Evolutionary conservation across 2,113 vertebrate species (phyloP), one percentile per base, ranked within the genome.

Genomic region (Eupsittula cactorum): DNA sequence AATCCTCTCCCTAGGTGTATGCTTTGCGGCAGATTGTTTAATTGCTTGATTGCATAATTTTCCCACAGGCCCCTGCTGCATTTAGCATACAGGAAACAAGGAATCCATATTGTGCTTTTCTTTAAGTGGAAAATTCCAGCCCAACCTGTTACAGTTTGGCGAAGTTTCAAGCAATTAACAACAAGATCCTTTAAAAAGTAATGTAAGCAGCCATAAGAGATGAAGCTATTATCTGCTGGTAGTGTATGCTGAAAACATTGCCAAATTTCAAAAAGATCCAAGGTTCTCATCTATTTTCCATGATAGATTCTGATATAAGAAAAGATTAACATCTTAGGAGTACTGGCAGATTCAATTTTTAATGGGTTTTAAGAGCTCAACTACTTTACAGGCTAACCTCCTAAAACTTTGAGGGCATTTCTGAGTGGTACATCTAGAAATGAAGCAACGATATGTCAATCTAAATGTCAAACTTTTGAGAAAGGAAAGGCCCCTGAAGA

Each of bases 141-240:
- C 29, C 44, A 93, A 83, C 60, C 59, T 69, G 82, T 62, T 93
- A 82, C 33, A 85, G 57, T 15, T 88, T 90, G 75, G 82, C 50
- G 64, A 79, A 80, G 37, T 47, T 83, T 67, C 68, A 95, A 75
- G 68, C 50, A 92, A 92, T 88, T 95, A 87, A 85, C 62, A 89
- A 42, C 13, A 85, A 73, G 59, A 69, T 70, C 13, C 50, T 90
- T 92, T 68, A 86, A 86, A 68, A 74, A 89, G 60, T 55, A 88
- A 86, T 31, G 29, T n/a, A 88, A 96, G 50, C 64, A 88, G 55
- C 16, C 42, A 4, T 21, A 85, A 80, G 59, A 70, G 37, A 88
- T 33, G 13, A 68, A 91, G 63, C 62, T 88, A 46, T 79, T 90
- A 92, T 90, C 68, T 86, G 39, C 3, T 10, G 8, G 55, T 92